Base-by-base conservation (phyloP, 2,888 invertebrate species). In the Aplocera efformata region DNA sequence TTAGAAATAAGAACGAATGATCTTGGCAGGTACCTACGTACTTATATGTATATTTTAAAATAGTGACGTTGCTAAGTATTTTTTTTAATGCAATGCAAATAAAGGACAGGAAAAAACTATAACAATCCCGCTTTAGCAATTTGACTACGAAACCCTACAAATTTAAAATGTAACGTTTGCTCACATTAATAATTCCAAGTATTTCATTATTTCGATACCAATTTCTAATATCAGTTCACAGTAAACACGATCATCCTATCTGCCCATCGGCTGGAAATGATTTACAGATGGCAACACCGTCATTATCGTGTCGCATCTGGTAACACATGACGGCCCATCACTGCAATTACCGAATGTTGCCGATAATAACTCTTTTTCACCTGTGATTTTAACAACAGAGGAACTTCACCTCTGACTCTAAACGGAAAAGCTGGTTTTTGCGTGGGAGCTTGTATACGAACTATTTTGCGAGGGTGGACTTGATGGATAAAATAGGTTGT, bases 331-430 rank as follows among this genome's bases (percentile, higher is more conserved):
- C 5, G 13, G 2, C 5, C 41, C 31, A 26, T 42, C 8, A 17
- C 13, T 9, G 24, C 32, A 36, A 42, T 36, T 32, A 42, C 51
- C 57, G 48, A 64, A 63, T 63, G 31, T 32, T 32, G 30, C 24
- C 32, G 10, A 27, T 40, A 32, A 63, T 64, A 72, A 72, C 71
- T 72, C 74, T 74, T 72, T 66, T 45, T 50, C 44, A 62, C 58
- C 60, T 57, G 55, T 55, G 50, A 11, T 23, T n/a, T 0, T 6
- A 7, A 25, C n/a, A 11, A 3, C 22, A 41, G 17, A 23, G 10
- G 5, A 37, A 21, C n/a, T 17, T 9, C 24, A 27, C 23, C 27
- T 20, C 17, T 42, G 6, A 30, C 9, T 7, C 6, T 3, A 20
- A 1, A 4, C 0, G 1, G 2, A 7, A 35, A 24, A 25, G 24